Percentiles rank a stretch among this genome's conserved stretches.
Conservation (phyloP, 2,888 invertebrate genomes). For the Rotaria magnacalcarata region DNA sequence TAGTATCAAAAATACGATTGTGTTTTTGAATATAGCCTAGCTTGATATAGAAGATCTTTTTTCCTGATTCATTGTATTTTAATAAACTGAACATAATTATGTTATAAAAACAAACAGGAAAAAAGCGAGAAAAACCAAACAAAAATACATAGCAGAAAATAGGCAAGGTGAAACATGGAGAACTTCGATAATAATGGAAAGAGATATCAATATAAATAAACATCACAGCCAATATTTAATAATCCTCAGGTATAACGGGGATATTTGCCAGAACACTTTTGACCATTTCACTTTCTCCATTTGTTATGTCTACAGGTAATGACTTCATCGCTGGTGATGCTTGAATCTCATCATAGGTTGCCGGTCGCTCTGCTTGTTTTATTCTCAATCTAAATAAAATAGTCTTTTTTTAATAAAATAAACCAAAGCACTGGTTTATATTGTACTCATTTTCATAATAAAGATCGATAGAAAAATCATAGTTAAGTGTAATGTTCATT, state of each 20-base stretch:
- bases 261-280: slow-evolving; percentile 7
- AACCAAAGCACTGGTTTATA: too few relatives aligned
- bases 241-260: slow-evolving; percentile 3
- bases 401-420: too few relatives aligned
- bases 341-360: slow-evolving; percentile 23
- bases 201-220: neutral
- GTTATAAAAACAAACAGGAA: neutral
- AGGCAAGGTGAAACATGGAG: neutral
- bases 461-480: too few relatives aligned
- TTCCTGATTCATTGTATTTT: too few relatives aligned
- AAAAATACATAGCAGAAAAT: neutral
- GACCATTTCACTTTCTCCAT: slow-evolving; percentile 6
- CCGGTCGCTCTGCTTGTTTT: neutral
- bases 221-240: neutral
- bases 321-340: neutral
- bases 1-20: too few relatives aligned
- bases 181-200: neutral
- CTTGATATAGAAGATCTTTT: too few relatives aligned
- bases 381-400: slow-evolving; percentile 12
- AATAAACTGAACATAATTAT: neutral
- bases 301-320: neutral
- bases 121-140: neutral
- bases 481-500: too few relatives aligned
- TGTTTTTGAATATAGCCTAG: too few relatives aligned
- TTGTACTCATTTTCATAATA: too few relatives aligned